Evolutionary conservation across 2,113 vertebrate species (phyloP).

Genomic region (Xiphorhynchus elegans): DNA sequence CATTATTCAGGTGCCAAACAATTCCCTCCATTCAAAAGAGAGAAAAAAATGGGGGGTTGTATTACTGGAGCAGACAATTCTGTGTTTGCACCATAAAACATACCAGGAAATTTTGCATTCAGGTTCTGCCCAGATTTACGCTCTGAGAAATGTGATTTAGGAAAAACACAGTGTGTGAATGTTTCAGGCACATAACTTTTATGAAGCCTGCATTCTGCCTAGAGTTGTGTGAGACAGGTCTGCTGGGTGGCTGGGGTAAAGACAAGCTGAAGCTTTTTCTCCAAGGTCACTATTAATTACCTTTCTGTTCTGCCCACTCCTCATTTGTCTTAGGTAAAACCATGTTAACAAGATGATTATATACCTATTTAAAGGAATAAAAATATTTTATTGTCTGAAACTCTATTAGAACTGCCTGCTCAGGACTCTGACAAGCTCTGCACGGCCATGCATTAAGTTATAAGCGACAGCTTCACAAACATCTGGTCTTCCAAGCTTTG

Average conservation of each 20-base stretch:
- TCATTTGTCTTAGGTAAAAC: not conserved
- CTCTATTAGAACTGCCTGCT: not conserved
- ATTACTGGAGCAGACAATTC: constrained; percentile 45
- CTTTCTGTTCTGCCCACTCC: not conserved
- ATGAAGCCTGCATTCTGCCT: constrained; percentile 45
- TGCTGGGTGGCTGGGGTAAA: constrained; percentile 12
- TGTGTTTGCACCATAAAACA: constrained; percentile 30
- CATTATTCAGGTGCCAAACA: constrained; percentile 16
- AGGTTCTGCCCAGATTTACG: constrained; percentile 42
- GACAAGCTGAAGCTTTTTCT: not conserved
- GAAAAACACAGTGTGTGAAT: constrained; percentile 27
- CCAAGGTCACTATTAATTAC: not conserved
- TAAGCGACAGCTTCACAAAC: not conserved
- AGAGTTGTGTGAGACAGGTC: constrained; percentile 42
- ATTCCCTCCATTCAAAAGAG: constrained; percentile 38
- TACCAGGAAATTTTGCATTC: constrained; percentile 37
- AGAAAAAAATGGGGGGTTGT: not conserved
- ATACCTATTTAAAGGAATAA: not conserved
- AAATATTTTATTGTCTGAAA: not conserved
- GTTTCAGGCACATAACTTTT: constrained; percentile 35
- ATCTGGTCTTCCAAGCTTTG: not conserved
- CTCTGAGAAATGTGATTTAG: constrained; percentile 59
- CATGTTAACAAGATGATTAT: constrained; percentile 14
- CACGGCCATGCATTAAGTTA: not conserved
- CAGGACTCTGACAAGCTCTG: not conserved